Evolutionary conservation across 2,888 invertebrate species (phyloP), one percentile per base, ranked within the genome.

Genomic region (Phymatocera aterrima): DNA sequence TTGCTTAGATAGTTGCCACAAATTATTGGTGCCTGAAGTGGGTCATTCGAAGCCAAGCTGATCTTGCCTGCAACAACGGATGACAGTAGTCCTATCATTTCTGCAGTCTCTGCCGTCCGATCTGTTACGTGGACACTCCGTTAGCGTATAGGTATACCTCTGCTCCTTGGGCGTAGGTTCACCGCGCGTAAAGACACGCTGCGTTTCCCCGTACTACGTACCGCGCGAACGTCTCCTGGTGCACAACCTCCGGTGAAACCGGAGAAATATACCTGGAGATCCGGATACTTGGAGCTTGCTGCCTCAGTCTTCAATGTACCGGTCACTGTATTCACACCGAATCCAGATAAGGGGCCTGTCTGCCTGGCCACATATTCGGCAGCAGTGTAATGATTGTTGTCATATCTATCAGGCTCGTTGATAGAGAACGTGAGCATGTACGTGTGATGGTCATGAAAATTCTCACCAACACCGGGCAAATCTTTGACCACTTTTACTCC

Each of bases 1-100:
- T 94, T 93, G 0, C 91, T 91, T 83, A 96, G 92, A 90, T 97
- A 97, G 90, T 96, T 96, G 0, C 96, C 94, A 86, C 95, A 93
- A 90, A 97, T 94, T 10, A 93, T 81, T 0, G 97, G 97, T 43
- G 93, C 91, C 6, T 93, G 92, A n/a, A 92, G 84, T 0, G 96
- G 96, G 88, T 97, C 92, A 1, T 91, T 92, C 0, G 94, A 94
- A 64, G 92, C 92, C 28, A 97, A 91, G 5, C 92, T 92, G 3
- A 95, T 83, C 84, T 92, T 92, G 0, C 89, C 89, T 89, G 77
- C n/a, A 80, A 51, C 37, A 70, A 15, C n/a, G n/a, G n/a, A n/a
- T n/a, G n/a, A n/a, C n/a, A n/a, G n/a, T n/a, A n/a, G n/a, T n/a
- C n/a, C n/a, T n/a, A n/a, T n/a, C n/a, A n/a, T n/a, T n/a, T n/a